Evolutionary conservation across 2,113 vertebrate genomes (phyloP), one percentile per base, ranked within the genome.

Genomic region (Notothenia coriiceps): DNA sequence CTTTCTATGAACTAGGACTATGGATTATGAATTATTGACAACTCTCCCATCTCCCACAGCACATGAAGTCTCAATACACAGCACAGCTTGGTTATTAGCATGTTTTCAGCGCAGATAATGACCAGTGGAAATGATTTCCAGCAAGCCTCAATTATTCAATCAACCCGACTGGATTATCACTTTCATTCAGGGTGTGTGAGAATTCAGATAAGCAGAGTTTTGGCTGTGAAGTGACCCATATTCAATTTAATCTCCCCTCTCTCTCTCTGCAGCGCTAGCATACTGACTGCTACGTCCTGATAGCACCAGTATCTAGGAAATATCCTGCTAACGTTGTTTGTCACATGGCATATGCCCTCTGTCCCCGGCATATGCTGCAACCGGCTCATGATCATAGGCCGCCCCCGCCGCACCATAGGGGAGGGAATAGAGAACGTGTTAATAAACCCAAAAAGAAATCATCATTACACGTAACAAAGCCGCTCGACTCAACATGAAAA

Each of bases 171-270:
- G 77, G 77, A 82, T 84, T 83, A 88, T 80, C 85, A 85, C 61
- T 85, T 77, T 57, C 44, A 84, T 70, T 88, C 82, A 82, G 75
- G 74, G 59, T 80, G 74, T 80, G 86, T 72, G 83, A 91, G 77
- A 84, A 88, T 86, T 80, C 86, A 86, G 85, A 91, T 91, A 88
- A 91, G 86, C 74, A 67, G 80, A 79, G 67, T 87, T 88, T 89
- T 82, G 88, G 84, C 81, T 83, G 64, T 22, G 63, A 85, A 79
- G 47, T 90, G 86, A 92, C 90, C 88, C 88, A 87, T 74, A 87
- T 91, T 92, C 80, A 84, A 81, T 78, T 55, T 87, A 88, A 86
- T 88, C 77, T 62, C 62, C 18, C 73, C 50, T 62, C 51, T 78
- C 61, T 65, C 62, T 65, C 63, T 79, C 63, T 61, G 63, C 64